Conservation (phyloP, 2,113 vertebrate species). For the Lathamus discolor region DNA sequence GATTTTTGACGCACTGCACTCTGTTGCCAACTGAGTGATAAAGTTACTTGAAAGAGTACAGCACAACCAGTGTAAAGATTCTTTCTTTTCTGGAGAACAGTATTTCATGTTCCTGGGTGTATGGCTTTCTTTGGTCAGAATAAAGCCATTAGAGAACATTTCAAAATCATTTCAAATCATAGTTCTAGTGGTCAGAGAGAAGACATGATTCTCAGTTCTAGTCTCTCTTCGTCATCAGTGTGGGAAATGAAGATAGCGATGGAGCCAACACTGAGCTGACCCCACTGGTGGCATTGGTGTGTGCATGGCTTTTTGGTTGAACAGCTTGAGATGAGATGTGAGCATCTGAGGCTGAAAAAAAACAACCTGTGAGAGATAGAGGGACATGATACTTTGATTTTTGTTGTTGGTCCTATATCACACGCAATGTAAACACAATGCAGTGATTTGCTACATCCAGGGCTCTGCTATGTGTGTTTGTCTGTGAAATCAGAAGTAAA, state of each 20-base stretch:
- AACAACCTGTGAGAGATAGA: background rate
- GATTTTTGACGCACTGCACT: background rate
- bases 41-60: background rate
- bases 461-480: constrained; percentile 55
- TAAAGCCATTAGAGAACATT: background rate
- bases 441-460: constrained; percentile 49
- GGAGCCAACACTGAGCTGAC: background rate
- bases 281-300: background rate
- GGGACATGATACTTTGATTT: background rate
- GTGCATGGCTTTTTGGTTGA: constrained; percentile 18
- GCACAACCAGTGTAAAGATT: background rate
- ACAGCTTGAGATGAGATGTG: background rate
- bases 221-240: background rate
- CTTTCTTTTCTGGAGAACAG: background rate
- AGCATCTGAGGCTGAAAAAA: constrained; percentile 22
- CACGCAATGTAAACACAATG: constrained; percentile 18
- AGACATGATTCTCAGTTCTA: background rate
- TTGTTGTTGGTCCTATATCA: constrained; percentile 7
- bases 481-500: constrained; percentile 76
- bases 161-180: background rate
- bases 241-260: background rate
- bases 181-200: background rate
- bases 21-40: background rate
- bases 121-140: background rate
- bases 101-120: background rate